Evolutionary conservation across 2,113 vertebrate genomes (phyloP).

Genomic region (Madoqua kirkii): DNA sequence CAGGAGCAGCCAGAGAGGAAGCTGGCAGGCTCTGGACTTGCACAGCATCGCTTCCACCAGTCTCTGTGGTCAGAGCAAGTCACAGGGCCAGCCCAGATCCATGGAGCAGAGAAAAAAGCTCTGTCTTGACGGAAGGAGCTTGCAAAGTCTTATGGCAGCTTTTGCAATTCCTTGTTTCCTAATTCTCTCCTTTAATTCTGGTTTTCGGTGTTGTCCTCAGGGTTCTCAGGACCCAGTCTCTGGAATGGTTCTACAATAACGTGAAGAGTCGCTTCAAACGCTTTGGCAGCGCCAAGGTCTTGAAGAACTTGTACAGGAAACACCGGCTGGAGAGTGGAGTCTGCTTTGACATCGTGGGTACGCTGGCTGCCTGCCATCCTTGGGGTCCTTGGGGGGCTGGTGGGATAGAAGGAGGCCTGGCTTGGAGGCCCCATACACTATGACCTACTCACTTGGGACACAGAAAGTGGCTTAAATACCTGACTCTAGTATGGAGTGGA

Average conservation of each 20-base stretch:
- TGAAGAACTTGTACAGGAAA: constrained; percentile 95
- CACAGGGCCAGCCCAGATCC: not conserved
- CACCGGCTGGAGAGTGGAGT: constrained; percentile 89
- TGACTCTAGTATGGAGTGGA: not conserved
- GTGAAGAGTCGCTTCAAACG: constrained; percentile 97
- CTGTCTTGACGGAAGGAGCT: not conserved
- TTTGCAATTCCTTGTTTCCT: fast-evolving
- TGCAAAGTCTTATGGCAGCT: fast-evolving
- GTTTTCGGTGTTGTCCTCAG: constrained; percentile 74
- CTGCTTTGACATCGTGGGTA: constrained; percentile 88
- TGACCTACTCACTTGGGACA: too few species aligned
- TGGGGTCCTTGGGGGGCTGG: not conserved
- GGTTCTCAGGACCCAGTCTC: constrained; percentile 90
- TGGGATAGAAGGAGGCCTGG: not conserved
- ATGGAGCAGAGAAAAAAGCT: not conserved
- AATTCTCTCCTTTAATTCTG: not conserved
- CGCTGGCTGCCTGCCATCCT: not conserved
- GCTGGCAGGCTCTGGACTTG: not conserved
- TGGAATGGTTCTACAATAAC: constrained; percentile 98
- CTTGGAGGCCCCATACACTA: not conserved
- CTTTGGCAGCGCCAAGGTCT: constrained; percentile 97
- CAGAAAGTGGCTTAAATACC: not conserved
- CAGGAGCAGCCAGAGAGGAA: not conserved
- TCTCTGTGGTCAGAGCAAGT: not conserved
- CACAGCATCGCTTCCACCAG: fast-evolving